These are phyloP conservation scores for Nothobranchius furzeri DNA, from an alignment of 2,113 vertebrate genomes.

Conservation along the genomic window DNA sequence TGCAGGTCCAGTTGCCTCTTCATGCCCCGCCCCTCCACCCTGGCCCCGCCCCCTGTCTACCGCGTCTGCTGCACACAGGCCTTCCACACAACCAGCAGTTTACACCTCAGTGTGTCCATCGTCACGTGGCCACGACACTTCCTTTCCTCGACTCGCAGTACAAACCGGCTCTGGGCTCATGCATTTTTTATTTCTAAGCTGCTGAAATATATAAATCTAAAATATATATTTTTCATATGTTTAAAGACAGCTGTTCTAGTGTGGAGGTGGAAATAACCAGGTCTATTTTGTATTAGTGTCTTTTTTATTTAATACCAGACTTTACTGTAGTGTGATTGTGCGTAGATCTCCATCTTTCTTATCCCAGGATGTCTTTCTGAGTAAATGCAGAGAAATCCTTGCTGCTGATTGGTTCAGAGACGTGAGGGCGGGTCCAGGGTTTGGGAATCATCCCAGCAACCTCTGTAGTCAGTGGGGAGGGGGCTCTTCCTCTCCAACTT, in stretches of 20 bases:
- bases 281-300: conserved; percentile 88
- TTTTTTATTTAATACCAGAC: conserved; percentile 89
- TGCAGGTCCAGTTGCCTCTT: conserved; percentile 88
- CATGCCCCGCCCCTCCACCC: conserved; percentile 16
- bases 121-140: conserved; percentile 59
- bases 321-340: conserved; percentile 98
- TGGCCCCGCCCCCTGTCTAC: conserved; percentile 11
- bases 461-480: conserved; percentile 84
- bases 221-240: conserved; percentile 87
- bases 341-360: conserved; percentile 76
- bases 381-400: conserved; percentile 83
- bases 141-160: conserved; percentile 77
- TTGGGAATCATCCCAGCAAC: conserved; percentile 86
- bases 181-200: conserved; percentile 83
- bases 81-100: conserved; percentile 86
- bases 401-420: conserved; percentile 79
- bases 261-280: conserved; percentile 82
- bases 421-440: conserved; percentile 80
- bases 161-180: conserved; percentile 85
- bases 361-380: conserved; percentile 44
- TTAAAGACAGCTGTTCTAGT: conserved; percentile 80
- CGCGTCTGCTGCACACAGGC: conserved; percentile 79
- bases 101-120: conserved; percentile 67
- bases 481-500: conserved; percentile 69
- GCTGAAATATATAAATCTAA: conserved; percentile 81